Conservation (phyloP, 2,113 vertebrate species). For the Microcebus tavaratra region DNA sequence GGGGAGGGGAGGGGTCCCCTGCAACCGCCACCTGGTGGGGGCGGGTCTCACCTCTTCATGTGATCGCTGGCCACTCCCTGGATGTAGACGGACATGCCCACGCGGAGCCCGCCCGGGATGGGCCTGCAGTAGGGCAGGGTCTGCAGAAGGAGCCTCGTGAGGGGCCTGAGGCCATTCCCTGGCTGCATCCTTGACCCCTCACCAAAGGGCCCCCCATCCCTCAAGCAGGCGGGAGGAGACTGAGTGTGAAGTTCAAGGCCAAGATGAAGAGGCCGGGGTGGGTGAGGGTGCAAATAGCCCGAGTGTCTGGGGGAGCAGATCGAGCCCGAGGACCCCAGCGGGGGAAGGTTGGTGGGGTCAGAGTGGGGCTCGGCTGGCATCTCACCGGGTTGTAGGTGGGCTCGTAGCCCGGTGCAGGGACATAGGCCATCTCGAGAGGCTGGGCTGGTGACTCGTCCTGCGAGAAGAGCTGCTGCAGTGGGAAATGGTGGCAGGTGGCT, state of each 20-base stretch:
- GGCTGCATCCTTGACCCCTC: neutral
- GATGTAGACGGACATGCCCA: slow-evolving; percentile 88
- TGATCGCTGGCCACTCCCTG: slow-evolving; percentile 85
- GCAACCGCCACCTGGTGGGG: fast-evolving
- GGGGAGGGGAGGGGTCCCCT: neutral
- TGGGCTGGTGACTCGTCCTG: neutral
- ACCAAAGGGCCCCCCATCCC: neutral
- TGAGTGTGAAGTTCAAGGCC: neutral
- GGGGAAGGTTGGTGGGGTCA: neutral
- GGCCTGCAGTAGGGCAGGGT: slow-evolving; percentile 85
- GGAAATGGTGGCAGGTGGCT: neutral
- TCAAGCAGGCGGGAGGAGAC: neutral
- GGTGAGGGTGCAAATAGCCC: neutral
- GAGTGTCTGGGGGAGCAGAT: neutral
- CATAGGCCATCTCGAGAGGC: slow-evolving; percentile 69
- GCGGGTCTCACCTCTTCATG: slow-evolving; percentile 82
- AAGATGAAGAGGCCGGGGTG: neutral
- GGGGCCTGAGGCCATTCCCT: neutral
- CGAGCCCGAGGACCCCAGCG: neutral
- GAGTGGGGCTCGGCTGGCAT: neutral
- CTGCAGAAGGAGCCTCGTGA: slow-evolving; percentile 71
- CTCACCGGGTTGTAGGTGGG: slow-evolving; percentile 89
- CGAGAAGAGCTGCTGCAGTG: neutral
- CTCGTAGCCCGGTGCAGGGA: slow-evolving; percentile 89
- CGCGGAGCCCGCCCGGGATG: slow-evolving; percentile 86